Evolutionary conservation across 2,113 vertebrate genomes (phyloP), one percentile per base, ranked within the genome.

Genomic region (Morone chrysops): DNA sequence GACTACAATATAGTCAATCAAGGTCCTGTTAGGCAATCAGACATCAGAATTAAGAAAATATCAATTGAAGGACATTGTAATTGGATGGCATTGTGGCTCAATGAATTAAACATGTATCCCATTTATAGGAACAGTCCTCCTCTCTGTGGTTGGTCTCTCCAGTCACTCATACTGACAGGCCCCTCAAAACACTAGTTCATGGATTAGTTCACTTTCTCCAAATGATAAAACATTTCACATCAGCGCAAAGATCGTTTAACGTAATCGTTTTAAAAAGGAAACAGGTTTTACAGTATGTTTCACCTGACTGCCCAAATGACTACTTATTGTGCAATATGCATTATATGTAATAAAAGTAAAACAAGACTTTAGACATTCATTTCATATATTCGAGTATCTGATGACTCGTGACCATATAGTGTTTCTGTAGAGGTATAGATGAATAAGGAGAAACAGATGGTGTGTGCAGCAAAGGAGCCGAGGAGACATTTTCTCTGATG

Each of bases 361-460:
- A 65, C 36, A 70, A 76, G n/a, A 2, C 62, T 18, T 70, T 57
- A 73, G 66, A 81, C 13, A 56, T 70, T 1, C 20, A 36, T 45
- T 61, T 36, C 12, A 38, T 63, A 38, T 7, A 60, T 75, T 50
- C 1, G n/a, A 50, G 12, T 12, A 38, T 31, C 43, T 50, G 61
- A 80, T 76, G 84, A 75, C 54, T 72, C 31, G 40, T 65, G 62
- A 79, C 50, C 74, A 50, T 1, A 20, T 47, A 17, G 6, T 68
- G 61, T 65, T 69, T 48, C 56, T 81, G 61, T 13, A 54, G 45
- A 77, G 8, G n/a, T 20, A 70, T 3, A 6, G 14, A 8, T 12
- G 14, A 59, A 65, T 48, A 38, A 53, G 18, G n/a, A 71, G 38
- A 78, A 84, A 18, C 67, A 80, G 75, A 87, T 82, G 57, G 66